Evolutionary conservation across 1,140 invertebrate genomes (phyloP), one percentile per base, ranked within the genome.

Genomic region (Sminthurides bifidus): DNA sequence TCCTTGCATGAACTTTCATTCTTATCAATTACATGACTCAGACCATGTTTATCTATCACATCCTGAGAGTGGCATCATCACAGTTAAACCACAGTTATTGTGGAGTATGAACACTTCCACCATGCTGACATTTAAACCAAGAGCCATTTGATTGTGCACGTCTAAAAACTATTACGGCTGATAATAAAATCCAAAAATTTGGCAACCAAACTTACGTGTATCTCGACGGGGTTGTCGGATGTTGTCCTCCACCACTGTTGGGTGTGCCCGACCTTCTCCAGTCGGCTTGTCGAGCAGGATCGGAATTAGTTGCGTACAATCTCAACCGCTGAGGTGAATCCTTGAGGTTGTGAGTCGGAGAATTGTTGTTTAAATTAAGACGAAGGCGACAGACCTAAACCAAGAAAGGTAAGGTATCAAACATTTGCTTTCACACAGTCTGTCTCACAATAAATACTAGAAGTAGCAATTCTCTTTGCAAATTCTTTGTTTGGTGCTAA

Each of bases 231-330:
- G 45, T 56, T 27, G 48, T 26, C 29, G 52, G 56, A 12, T 46
- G n/a, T 37, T 59, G 51, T 35, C 56, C 49, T 8, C 29, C 33
- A 33, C 51, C 38, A 52, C 46, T 43, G 35, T 58, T 52, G 1
- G 54, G 54, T 12, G 54, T 48, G 2, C 54, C 63, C 17, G 46
- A 44, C 23, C 57, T 38, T 51, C 56, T 44, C 63, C 63, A 65
- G 23, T 65, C 61, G 26, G 33, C 51, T n/a, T n/a, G n/a, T 1
- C 58, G 46, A 35, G 53, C 10, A 12, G 61, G 56, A 46, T 64
- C 63, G 17, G 63, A 64, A 31, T 60, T 56, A 17, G 63, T 59
- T 4, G 59, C 52, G 37, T 61, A 61, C 5, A 59, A 30, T 43
- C 59, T 31, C 17, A 64, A 54, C 33, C 63, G 23, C 40, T 52